These are phyloP conservation scores for Cosmia trapezina DNA, from an alignment of 2,888 invertebrate species.

Conservation along the genomic window DNA sequence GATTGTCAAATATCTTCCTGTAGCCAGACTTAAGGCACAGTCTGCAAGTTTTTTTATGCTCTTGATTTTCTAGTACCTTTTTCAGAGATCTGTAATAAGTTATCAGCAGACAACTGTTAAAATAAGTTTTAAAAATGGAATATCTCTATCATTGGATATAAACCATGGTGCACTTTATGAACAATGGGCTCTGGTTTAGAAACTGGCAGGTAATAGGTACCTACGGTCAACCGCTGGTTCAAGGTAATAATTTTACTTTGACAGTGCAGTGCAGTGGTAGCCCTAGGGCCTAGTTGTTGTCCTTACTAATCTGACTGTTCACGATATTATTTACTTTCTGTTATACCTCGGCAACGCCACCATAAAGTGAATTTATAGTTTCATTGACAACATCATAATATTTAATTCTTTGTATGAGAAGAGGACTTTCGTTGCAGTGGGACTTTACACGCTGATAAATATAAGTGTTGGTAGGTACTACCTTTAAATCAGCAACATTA, in stretches of 20 bases:
- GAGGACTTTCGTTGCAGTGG: background rate
- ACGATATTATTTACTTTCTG: background rate
- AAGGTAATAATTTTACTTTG: conserved; percentile 4
- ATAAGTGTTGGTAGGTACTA: too few species aligned
- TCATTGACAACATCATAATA: background rate
- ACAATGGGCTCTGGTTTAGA: background rate
- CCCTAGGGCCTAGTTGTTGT: background rate
- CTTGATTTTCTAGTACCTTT: conserved; percentile 43
- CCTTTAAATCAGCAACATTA: background rate
- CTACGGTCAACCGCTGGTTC: background rate
- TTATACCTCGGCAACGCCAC: background rate
- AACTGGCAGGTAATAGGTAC: background rate
- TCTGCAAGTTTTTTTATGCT: conserved; percentile 61
- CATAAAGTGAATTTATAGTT: background rate
- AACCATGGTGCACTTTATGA: background rate
- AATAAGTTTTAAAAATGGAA: background rate
- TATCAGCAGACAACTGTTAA: background rate
- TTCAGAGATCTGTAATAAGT: conserved; percentile 48
- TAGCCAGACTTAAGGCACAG: conserved; percentile 67
- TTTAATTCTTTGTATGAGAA: background rate
- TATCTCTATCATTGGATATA: background rate
- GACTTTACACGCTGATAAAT: background rate
- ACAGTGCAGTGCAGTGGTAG: too few species aligned
- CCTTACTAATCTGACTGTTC: background rate
- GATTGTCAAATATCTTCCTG: conserved; percentile 59